Percentiles rank a stretch among this genome's conserved stretches.
Evolutionary conservation across 2,113 vertebrate species (phyloP).

Genomic region (Bungarus multicinctus): DNA sequence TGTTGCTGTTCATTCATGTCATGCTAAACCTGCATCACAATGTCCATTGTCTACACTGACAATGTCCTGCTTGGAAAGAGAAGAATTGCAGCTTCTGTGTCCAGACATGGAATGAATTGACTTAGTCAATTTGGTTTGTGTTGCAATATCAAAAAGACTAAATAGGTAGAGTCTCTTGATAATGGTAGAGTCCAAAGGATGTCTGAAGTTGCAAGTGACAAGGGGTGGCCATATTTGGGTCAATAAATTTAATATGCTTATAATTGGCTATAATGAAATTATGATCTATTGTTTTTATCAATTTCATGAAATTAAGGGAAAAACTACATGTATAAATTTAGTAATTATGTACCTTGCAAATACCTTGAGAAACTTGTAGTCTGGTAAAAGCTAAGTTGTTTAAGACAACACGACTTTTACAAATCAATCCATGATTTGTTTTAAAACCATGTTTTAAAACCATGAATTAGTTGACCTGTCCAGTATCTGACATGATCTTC

Average conservation of each 20-base stretch:
- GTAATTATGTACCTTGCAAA: not conserved
- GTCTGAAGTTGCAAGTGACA: not conserved
- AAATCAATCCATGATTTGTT: too few species aligned
- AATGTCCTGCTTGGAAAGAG: not conserved
- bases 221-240: not conserved
- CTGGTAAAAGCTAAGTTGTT: not conserved
- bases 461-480: not conserved
- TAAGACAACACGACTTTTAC: not conserved
- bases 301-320: not conserved
- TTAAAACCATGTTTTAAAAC: not conserved
- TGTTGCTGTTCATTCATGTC: not conserved
- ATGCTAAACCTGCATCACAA: not conserved
- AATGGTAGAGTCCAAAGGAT: not conserved
- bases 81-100: not conserved
- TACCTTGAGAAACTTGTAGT: not conserved
- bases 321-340: not conserved
- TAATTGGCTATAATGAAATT: not conserved
- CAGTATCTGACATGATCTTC: not conserved
- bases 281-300: not conserved
- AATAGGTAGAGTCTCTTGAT: not conserved
- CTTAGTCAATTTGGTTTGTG: not conserved
- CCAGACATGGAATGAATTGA: not conserved
- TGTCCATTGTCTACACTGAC: not conserved
- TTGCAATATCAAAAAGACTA: not conserved
- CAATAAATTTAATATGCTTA: not conserved